Conservation (phyloP, 92 coral and sea anemone genomes). For the Hydrozoanthus gracilis region DNA sequence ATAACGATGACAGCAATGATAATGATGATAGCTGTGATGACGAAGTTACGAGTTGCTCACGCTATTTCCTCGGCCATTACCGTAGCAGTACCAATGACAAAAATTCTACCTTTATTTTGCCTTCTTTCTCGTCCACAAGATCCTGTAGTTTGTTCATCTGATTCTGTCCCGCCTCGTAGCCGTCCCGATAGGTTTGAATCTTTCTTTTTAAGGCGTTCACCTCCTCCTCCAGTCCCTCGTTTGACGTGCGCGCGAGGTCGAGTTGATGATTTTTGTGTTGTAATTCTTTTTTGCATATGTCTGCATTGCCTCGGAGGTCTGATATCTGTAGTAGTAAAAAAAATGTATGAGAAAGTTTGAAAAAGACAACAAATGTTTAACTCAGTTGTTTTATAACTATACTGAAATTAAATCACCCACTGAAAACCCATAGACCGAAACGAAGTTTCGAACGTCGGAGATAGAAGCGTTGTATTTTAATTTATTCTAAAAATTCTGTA, state of each 20-base stretch:
- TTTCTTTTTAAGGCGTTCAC: slow-evolving; percentile 75
- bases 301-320: slow-evolving; percentile 72
- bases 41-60: too few relatives aligned
- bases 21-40: too few relatives aligned
- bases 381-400: too few relatives aligned
- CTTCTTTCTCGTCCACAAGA: slow-evolving; percentile 78
- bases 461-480: too few relatives aligned
- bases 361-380: too few relatives aligned
- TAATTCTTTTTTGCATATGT: slow-evolving; percentile 75
- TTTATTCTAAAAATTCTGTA: too few relatives aligned
- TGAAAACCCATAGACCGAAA: too few relatives aligned
- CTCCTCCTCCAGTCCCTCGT: slow-evolving; percentile 82
- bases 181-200: slow-evolving; percentile 77
- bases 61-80: too few relatives aligned
- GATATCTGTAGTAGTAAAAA: not conserved
- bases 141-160: slow-evolving; percentile 72
- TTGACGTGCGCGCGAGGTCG: slow-evolving; percentile 77
- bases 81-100: not conserved
- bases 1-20: too few relatives aligned
- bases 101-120: slow-evolving; percentile 52
- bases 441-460: too few relatives aligned
- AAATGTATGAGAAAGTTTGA: not conserved
- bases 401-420: too few relatives aligned
- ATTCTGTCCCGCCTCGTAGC: slow-evolving; percentile 85
- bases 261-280: slow-evolving; percentile 79